A percentile compares a stretch with the other conserved stretches of the same genome.
Conservation (phyloP, 2,113 vertebrate species). For the Indri indri region DNA sequence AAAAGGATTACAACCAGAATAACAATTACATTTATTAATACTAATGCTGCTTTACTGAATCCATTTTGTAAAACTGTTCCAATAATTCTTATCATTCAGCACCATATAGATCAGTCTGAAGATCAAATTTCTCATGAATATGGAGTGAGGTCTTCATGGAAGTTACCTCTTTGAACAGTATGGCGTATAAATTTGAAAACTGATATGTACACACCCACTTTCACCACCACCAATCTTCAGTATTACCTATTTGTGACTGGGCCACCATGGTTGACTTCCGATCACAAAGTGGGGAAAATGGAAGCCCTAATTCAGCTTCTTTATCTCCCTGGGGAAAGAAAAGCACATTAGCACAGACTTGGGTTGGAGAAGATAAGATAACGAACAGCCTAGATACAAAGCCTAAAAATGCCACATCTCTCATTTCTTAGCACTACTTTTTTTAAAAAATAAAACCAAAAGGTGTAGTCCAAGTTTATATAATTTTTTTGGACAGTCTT, state of each 20-base stretch:
- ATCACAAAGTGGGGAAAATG: constrained; percentile 97
- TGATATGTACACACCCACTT: not conserved
- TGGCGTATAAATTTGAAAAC: not conserved
- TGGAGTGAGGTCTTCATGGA: not conserved
- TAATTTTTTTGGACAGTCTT: not conserved
- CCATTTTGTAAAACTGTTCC: not conserved
- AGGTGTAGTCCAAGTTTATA: not conserved
- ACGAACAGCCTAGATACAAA: not conserved
- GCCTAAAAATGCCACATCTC: not conserved
- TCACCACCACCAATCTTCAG: not conserved
- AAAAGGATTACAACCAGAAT: not conserved
- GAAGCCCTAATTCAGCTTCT: constrained; percentile 94
- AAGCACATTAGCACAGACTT: constrained; percentile 4
- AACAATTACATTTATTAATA: not conserved
- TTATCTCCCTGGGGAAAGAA: constrained; percentile 93
- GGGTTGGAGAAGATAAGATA: not conserved
- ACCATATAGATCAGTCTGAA: not conserved
- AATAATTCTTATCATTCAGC: not conserved
- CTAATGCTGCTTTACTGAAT: not conserved
- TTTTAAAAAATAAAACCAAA: constrained; percentile 30
- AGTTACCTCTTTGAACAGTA: not conserved
- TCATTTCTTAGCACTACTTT: not conserved
- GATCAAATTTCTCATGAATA: not conserved
- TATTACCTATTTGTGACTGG: constrained; percentile 97
- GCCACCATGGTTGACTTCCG: constrained; percentile 97